Evolutionary conservation across 2,888 invertebrate species (phyloP), one percentile per base, ranked within the genome.

Genomic region (Drosophila quasianomalipes): DNA sequence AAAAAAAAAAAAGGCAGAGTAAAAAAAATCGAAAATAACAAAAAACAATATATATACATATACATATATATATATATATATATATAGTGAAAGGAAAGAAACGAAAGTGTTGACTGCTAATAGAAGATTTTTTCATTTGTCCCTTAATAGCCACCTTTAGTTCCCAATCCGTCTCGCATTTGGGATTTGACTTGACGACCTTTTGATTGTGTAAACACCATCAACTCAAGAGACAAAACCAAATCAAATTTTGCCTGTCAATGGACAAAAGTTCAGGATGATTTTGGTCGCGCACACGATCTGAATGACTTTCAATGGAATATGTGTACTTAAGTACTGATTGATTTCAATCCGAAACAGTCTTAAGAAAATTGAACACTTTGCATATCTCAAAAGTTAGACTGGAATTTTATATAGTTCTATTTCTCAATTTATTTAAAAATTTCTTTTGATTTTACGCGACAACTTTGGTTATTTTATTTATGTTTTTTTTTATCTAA

Each of bases 81-180:
- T 14, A 19, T 30, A 19, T 31, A 79, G 83, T 84, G 84, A 85
- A 89, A 64, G 81, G 84, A 86, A 70, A 53, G 70, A 83, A 83
- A 74, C 70, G 86, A 85, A 85, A 89, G 85, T 85, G 85, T 89
- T 89, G 85, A 85, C 82, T 89, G 75, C 39, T 74, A 74, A 73
- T 72, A 70, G 71, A 60, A 83, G 79, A 83, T 74, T 80, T 69
- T 84, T 82, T 67, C 83, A 88, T 80, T 88, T 81, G 79, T 85
- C 75, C 63, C 68, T 62, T 79, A 71, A 80, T 75, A 68, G 75
- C 67, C 49, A 74, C 49, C 66, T 58, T 52, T 61, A 55, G 47
- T 53, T 44, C 31, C 39, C 62, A 60, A 77, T 67, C 51, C 66
- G 72, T 53, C 78, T 63, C 55, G 60, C 65, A 66, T 57, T 41